phyloP scores from a whole-genome alignment of 2,113 vertebrate species.

The Rhinolophus ferrumequinum region DNA sequence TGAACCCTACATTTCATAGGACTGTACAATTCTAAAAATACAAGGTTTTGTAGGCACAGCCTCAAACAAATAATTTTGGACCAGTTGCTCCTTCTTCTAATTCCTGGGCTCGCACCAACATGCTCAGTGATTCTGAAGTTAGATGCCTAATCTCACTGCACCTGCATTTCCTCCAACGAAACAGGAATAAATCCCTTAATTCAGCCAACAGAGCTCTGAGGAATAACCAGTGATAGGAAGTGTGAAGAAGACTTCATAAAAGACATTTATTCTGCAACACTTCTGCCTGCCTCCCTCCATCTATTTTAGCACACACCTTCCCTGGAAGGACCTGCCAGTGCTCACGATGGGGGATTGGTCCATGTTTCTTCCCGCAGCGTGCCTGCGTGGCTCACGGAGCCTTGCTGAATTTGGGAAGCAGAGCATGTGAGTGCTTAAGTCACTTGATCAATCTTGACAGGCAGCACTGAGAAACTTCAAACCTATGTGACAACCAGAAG shows the following conservation, averaged over 20 bases:
- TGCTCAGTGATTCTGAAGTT: background rate
- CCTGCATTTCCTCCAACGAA: slow-evolving; percentile 2
- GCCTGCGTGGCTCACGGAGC: background rate
- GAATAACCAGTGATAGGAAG: background rate
- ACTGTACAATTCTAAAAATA: background rate
- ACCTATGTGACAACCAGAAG: background rate
- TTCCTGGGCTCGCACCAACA: background rate
- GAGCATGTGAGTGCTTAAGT: background rate
- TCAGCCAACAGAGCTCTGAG: background rate
- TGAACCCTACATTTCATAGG: background rate
- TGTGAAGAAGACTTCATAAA: background rate
- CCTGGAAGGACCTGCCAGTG: background rate
- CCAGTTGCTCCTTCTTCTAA: background rate
- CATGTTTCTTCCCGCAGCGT: background rate
- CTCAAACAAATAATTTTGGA: background rate
- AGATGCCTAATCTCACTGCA: background rate
- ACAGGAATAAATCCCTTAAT: background rate
- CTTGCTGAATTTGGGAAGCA: background rate
- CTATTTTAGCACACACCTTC: background rate
- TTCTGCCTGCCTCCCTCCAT: background rate
- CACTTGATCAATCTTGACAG: slow-evolving; percentile 42
- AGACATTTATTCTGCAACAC: background rate
- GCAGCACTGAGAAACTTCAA: background rate
- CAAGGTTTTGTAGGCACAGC: background rate
- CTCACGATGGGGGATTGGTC: background rate